A percentile compares a stretch with the other conserved stretches of the same genome.
phyloP scores from a whole-genome alignment of 2,113 vertebrate species.

The Pongo abelii region DNA sequence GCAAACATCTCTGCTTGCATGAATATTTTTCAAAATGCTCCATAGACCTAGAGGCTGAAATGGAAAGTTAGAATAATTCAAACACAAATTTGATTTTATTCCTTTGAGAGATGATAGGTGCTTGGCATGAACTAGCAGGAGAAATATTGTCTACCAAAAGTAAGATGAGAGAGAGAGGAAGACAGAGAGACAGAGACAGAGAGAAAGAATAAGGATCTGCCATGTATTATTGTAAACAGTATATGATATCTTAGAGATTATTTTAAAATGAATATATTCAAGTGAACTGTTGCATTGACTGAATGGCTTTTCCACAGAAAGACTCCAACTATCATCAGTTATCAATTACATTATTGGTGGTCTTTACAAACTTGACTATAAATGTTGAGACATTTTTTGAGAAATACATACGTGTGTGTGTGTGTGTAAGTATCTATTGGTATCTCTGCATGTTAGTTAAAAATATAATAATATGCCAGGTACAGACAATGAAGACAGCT shows the following conservation, averaged over 20 bases:
- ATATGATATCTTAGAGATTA: neutral
- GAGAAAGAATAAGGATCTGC: neutral
- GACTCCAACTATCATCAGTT: neutral
- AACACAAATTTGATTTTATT: constrained; percentile 68
- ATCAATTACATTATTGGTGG: neutral
- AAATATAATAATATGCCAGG: neutral
- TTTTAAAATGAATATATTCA: neutral
- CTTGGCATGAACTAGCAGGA: constrained; percentile 67
- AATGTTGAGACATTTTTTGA: constrained; percentile 26
- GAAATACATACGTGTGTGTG: neutral
- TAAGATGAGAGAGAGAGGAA: constrained; percentile 35
- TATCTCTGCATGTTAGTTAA: neutral
- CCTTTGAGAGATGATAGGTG: constrained; percentile 70
- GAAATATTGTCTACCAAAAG: constrained; percentile 52
- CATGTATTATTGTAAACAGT: constrained; percentile 19
- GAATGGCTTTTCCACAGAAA: neutral
- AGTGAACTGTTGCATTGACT: neutral
- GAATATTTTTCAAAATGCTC: constrained; percentile 76
- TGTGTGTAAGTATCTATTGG: neutral
- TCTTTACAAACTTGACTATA: neutral
- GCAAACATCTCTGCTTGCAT: constrained; percentile 77
- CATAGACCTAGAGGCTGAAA: constrained; percentile 74
- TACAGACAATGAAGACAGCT: neutral
- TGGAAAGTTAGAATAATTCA: constrained; percentile 79
- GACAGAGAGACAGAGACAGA: neutral